These are phyloP conservation scores for Antheraea mylitta DNA, from an alignment of 1,140 invertebrate genomes.

Conservation along the genomic window DNA sequence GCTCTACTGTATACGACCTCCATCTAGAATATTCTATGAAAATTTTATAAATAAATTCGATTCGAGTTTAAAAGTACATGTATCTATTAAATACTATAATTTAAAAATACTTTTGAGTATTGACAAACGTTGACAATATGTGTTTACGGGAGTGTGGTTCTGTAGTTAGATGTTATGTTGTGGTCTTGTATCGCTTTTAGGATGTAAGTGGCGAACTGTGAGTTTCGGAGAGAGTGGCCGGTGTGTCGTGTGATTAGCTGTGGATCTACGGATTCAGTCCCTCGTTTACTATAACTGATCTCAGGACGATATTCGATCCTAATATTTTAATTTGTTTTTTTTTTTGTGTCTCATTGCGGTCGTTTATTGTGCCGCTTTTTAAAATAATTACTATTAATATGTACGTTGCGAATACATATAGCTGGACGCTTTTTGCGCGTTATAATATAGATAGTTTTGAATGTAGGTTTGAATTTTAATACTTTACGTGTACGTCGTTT, in stretches of 20 bases:
- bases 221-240: slow-evolving; percentile 10
- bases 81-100: too few relatives aligned
- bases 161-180: too few relatives aligned
- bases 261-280: slow-evolving; percentile 44
- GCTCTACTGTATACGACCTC: too few relatives aligned
- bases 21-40: too few relatives aligned
- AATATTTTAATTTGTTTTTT: slow-evolving; percentile 39
- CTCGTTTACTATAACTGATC: slow-evolving; percentile 71
- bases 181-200: too few relatives aligned
- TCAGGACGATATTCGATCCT: slow-evolving; percentile 74
- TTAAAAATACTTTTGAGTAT: too few relatives aligned
- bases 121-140: too few relatives aligned
- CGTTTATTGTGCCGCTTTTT: slow-evolving; percentile 50
- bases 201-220: neutral
- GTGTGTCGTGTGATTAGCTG: slow-evolving; percentile 16
- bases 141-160: too few relatives aligned
- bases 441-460: slow-evolving; percentile 31
- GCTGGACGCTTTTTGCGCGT: slow-evolving; percentile 73
- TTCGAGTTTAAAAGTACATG: too few relatives aligned
- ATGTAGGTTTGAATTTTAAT: slow-evolving; percentile 61
- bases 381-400: slow-evolving; percentile 56
- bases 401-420: slow-evolving; percentile 41
- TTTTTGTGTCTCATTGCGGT: slow-evolving; percentile 46
- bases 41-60: too few relatives aligned
- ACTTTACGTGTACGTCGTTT: slow-evolving; percentile 67